Evolutionary conservation across 2,888 invertebrate species (phyloP).

Genomic region (Schizaphis graminum): DNA sequence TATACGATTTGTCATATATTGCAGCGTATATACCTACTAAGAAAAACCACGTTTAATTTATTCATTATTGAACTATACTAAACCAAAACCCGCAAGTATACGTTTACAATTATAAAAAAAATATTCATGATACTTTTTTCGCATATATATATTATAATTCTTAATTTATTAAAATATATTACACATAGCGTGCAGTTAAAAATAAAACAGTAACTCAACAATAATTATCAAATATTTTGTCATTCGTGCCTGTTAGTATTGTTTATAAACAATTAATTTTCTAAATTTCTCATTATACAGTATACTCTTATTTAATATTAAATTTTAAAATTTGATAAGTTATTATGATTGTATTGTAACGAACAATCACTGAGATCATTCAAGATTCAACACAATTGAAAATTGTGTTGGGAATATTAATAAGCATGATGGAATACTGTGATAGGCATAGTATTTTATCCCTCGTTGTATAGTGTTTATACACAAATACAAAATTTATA

Average conservation of each 20-base stretch:
- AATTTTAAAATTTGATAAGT: neutral
- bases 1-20: neutral
- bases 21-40: neutral
- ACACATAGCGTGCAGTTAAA: neutral
- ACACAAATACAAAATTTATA: neutral
- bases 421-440: neutral
- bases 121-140: neutral
- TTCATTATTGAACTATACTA: neutral
- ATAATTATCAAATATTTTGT: neutral
- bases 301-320: neutral
- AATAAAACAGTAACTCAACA: neutral
- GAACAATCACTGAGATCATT: neutral
- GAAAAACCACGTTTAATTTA: neutral
- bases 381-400: neutral
- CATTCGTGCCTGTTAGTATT: neutral
- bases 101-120: neutral
- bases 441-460: neutral
- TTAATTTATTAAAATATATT: neutral
- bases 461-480: neutral
- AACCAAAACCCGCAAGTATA: neutral
- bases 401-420: neutral
- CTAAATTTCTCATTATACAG: neutral
- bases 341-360: neutral
- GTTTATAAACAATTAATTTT: neutral
- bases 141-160: neutral